phyloP scores from a whole-genome alignment of 2,888 invertebrate genomes.

The Neoscelio sp. region DNA sequence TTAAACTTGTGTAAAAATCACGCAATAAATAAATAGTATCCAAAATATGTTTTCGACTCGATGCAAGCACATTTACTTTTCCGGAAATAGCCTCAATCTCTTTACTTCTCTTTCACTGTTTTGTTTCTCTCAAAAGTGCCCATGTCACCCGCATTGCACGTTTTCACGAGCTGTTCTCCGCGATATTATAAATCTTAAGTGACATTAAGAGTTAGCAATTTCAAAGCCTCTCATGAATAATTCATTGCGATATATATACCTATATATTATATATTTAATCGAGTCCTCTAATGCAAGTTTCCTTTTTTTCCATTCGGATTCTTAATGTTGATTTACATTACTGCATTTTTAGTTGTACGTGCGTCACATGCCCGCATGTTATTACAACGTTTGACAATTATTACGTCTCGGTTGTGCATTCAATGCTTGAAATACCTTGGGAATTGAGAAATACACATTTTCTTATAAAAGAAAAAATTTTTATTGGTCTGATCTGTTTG shows the following conservation, averaged over 20 bases:
- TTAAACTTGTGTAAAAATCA: no score
- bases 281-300: slow-evolving; percentile 37
- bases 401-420: no score
- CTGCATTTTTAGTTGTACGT: slow-evolving; percentile 10
- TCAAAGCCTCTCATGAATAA: slow-evolving; percentile 44
- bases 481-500: no score
- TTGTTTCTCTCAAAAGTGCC: neutral
- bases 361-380: slow-evolving; percentile 34
- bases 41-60: no score
- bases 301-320: slow-evolving; percentile 13
- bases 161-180: slow-evolving; percentile 14
- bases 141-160: slow-evolving; percentile 33
- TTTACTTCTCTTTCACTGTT: neutral
- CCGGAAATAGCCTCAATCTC: no score
- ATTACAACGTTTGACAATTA: neutral
- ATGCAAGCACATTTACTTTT: no score
- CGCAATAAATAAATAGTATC: no score
- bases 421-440: no score
- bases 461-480: no score
- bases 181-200: slow-evolving; percentile 30
- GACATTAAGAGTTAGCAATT: slow-evolving; percentile 38
- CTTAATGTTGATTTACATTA: slow-evolving; percentile 36
- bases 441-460: no score
- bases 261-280: slow-evolving; percentile 37
- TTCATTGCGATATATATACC: slow-evolving; percentile 22